Conservation (phyloP, 2,797 vertebrate genomes). For the Oreonectes daqikongensis region DNA sequence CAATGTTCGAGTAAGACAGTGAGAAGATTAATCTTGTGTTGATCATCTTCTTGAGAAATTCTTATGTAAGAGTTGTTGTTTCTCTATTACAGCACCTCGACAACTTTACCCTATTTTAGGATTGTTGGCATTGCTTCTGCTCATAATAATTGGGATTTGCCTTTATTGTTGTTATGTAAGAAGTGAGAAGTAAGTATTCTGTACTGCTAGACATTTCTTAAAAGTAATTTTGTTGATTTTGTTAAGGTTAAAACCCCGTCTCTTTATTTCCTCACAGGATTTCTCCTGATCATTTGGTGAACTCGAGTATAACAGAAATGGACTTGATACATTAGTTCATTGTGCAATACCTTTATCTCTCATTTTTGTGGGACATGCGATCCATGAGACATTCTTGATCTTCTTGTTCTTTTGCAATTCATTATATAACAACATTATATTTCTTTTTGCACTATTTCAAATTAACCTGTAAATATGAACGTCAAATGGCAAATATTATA, state of each 20-base stretch:
- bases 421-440: no score
- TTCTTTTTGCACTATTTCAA: no score
- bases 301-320: not conserved
- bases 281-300: not conserved
- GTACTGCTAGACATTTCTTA: not conserved
- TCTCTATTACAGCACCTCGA: not conserved
- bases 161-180: not conserved
- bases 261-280: not conserved
- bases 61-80: not conserved
- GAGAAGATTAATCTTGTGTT: not conserved
- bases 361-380: not conserved
- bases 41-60: not conserved
- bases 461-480: no score
- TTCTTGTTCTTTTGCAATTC: not conserved
- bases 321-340: no score
- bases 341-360: no score
- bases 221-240: no score
- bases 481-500: no score
- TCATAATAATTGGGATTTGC: not conserved
- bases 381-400: not conserved
- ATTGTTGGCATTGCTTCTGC: not conserved
- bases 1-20: not conserved
- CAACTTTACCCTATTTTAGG: not conserved
- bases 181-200: not conserved
- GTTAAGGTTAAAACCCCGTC: no score